Percentiles rank a stretch among this genome's conserved stretches.
phyloP scores from a whole-genome alignment of 2,888 invertebrate genomes.

The Hirtodrosophila trivittata region DNA sequence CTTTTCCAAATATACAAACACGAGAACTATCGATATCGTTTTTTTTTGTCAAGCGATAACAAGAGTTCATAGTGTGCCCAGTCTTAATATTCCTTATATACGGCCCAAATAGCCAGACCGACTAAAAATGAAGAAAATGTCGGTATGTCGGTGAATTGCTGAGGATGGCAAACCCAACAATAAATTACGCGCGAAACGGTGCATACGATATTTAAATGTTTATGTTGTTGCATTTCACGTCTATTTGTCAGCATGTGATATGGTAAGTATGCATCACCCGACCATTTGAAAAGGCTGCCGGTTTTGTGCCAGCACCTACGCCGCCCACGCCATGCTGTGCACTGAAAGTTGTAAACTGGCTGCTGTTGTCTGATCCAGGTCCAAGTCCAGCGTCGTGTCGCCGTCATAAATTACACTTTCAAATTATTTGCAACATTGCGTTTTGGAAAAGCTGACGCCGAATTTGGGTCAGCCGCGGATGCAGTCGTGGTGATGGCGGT shows the following conservation, averaged over 20 bases:
- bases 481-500: constrained; percentile 20
- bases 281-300: constrained; percentile 11
- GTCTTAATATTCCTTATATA: no score
- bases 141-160: no score
- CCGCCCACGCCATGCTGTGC: constrained; percentile 35
- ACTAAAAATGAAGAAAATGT: neutral
- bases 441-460: constrained; percentile 56
- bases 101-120: neutral
- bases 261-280: constrained; percentile 8
- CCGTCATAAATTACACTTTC: constrained; percentile 67
- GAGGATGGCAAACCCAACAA: constrained; percentile 12
- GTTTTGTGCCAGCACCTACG: constrained; percentile 11
- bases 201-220: constrained; percentile 3
- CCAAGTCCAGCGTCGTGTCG: constrained; percentile 57
- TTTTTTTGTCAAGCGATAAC: no score
- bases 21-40: no score
- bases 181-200: constrained; percentile 20
- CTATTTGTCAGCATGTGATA: neutral
- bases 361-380: constrained; percentile 30
- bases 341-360: constrained; percentile 47
- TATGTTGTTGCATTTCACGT: neutral
- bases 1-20: no score
- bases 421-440: constrained; percentile 62
- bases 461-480: constrained; percentile 51
- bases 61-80: no score